Percentiles rank a stretch among this genome's conserved stretches.
Evolutionary conservation across 2,888 invertebrate genomes (phyloP).

Genomic region (Drosophila borborema): DNA sequence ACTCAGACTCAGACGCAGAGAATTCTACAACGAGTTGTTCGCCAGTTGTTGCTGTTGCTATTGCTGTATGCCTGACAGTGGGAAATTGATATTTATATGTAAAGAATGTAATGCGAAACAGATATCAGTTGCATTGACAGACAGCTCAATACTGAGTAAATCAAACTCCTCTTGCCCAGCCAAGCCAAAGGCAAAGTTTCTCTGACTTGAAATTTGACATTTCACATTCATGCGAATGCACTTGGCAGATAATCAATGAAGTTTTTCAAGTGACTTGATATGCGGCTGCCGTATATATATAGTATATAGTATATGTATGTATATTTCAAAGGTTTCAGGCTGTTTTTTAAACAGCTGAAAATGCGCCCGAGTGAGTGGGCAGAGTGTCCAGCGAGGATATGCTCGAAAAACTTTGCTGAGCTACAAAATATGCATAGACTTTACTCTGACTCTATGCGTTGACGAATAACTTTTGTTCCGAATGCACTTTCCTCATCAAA

Average conservation of each 20-base stretch:
- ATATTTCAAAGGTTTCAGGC: too few relatives aligned
- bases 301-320: too few relatives aligned
- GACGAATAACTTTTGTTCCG: neutral
- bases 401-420: neutral
- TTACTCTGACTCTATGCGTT: neutral
- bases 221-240: neutral
- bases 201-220: neutral
- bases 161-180: neutral
- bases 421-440: neutral
- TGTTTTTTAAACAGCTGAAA: neutral
- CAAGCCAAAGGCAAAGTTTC: neutral
- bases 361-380: neutral
- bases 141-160: conserved; percentile 1
- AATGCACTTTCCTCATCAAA: neutral
- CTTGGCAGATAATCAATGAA: neutral
- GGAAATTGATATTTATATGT: conserved; percentile 69
- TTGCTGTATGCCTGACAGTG: conserved; percentile 25
- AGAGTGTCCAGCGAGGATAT: neutral
- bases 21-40: conserved; percentile 44
- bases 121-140: conserved; percentile 11
- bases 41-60: conserved; percentile 12
- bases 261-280: neutral
- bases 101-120: conserved; percentile 45
- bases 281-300: neutral
- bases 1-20: conserved; percentile 4